Evolutionary conservation across 1,140 invertebrate species (phyloP).

Genomic region (Drosophila equinoxialis): DNA sequence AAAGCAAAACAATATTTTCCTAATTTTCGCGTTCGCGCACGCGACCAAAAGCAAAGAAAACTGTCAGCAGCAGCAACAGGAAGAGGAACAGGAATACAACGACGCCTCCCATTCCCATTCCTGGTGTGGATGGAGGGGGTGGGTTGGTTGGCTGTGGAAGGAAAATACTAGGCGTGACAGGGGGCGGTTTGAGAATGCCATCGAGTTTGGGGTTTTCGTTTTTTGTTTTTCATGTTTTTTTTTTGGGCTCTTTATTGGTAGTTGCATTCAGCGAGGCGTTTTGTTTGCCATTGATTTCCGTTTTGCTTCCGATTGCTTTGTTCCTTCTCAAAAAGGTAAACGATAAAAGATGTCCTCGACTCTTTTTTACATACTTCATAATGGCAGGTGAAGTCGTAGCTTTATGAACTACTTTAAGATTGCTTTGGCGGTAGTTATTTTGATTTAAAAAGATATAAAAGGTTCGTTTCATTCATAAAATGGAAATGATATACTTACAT

Average conservation of each 20-base stretch:
- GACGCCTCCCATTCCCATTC: slow-evolving; percentile 24
- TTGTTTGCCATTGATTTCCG: slow-evolving; percentile 77
- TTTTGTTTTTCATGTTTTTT: neutral
- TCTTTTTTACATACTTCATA: neutral
- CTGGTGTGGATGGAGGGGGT: neutral
- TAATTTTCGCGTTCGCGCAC: slow-evolving; percentile 74
- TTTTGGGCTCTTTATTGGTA: slow-evolving; percentile 10
- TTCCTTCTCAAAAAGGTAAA: slow-evolving; percentile 43
- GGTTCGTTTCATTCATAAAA: no score
- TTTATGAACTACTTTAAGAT: neutral
- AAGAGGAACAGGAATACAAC: slow-evolving; percentile 17
- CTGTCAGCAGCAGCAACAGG: slow-evolving; percentile 68
- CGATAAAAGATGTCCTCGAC: slow-evolving; percentile 11
- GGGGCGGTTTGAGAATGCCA: neutral
- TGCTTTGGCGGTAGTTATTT: no score
- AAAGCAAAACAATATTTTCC: slow-evolving; percentile 76
- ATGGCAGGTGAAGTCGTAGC: neutral
- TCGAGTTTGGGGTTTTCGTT: neutral
- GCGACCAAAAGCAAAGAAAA: slow-evolving; percentile 73
- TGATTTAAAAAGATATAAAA: no score
- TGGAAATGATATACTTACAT: no score
- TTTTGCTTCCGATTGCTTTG: slow-evolving; percentile 73
- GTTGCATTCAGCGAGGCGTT: slow-evolving; percentile 37
- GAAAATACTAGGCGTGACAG: neutral
- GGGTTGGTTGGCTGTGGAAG: slow-evolving; percentile 3